These are phyloP conservation scores for Harlomillsia oculata DNA, from an alignment of 1,140 invertebrate species.

Conservation along the genomic window DNA sequence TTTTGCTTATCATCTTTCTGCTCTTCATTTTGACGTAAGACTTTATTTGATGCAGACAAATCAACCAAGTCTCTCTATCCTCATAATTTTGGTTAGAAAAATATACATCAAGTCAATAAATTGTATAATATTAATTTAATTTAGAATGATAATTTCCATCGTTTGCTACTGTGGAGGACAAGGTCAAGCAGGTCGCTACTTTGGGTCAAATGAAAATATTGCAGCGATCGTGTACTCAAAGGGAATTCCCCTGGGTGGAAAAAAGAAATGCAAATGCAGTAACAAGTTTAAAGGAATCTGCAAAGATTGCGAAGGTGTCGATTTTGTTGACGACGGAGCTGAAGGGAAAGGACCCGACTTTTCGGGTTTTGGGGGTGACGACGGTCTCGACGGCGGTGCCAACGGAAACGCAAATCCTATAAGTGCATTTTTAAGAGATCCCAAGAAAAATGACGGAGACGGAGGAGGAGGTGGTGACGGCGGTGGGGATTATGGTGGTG, in stretches of 20 bases:
- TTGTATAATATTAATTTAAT: too few species aligned
- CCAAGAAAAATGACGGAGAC: background rate
- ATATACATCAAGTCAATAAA: too few species aligned
- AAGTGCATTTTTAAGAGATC: conserved; percentile 9
- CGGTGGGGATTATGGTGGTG: background rate
- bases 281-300: conserved; percentile 28
- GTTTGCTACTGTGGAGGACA: conserved; percentile 4
- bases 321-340: conserved; percentile 22
- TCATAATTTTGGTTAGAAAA: too few species aligned
- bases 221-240: background rate
- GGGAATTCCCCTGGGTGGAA: background rate
- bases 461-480: background rate
- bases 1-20: conserved; percentile 1
- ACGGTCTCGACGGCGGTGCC: conserved; percentile 11
- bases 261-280: conserved; percentile 20
- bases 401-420: conserved; percentile 6
- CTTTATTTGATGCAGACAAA: too few species aligned
- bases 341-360: conserved; percentile 6
- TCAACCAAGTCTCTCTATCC: too few species aligned
- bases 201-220: conserved; percentile 7
- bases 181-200: conserved; percentile 2
- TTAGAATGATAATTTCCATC: too few species aligned
- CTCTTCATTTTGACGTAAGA: conserved; percentile 4
- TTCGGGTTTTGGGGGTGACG: conserved; percentile 18
- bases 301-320: conserved; percentile 14